These are phyloP conservation scores for Hypomesus transpacificus DNA, from an alignment of 2,113 vertebrate genomes.

Conservation along the genomic window DNA sequence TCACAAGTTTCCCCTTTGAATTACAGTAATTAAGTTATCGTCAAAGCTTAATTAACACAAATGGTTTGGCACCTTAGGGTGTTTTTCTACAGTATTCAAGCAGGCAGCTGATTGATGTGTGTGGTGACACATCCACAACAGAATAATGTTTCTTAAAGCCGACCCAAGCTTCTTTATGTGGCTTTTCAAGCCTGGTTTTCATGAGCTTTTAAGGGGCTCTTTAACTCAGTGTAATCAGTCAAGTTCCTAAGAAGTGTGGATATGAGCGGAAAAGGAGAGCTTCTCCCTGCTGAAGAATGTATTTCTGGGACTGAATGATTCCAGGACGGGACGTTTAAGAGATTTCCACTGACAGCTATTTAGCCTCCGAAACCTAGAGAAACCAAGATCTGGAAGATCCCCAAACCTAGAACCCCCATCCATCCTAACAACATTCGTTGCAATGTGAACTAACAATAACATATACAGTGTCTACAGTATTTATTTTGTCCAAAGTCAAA, in stretches of 20 bases:
- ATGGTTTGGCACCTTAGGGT: neutral
- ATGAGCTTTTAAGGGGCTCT: constrained; percentile 21
- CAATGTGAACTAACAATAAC: no score
- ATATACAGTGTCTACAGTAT: no score
- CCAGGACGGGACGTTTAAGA: constrained; percentile 12
- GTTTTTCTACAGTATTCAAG: neutral
- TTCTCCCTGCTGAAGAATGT: constrained; percentile 21
- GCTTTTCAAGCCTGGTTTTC: constrained; percentile 19
- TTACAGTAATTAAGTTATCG: neutral
- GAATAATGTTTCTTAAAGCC: constrained; percentile 4
- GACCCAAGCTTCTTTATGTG: neutral
- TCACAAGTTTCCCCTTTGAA: constrained; percentile 1
- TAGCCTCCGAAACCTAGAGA: neutral
- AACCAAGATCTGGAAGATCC: neutral
- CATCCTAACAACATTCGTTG: neutral
- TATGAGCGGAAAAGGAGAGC: constrained; percentile 19
- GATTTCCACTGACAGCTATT: constrained; percentile 28
- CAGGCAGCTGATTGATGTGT: constrained; percentile 23
- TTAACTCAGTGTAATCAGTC: constrained; percentile 28
- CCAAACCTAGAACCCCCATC: neutral
- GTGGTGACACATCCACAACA: constrained; percentile 11
- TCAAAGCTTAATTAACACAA: constrained; percentile 11
- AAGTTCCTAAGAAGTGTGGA: constrained; percentile 23
- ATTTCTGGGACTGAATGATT: constrained; percentile 17
- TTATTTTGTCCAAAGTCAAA: no score